Conservation (phyloP, 2,113 vertebrate species). For the Eurypyga helias region DNA sequence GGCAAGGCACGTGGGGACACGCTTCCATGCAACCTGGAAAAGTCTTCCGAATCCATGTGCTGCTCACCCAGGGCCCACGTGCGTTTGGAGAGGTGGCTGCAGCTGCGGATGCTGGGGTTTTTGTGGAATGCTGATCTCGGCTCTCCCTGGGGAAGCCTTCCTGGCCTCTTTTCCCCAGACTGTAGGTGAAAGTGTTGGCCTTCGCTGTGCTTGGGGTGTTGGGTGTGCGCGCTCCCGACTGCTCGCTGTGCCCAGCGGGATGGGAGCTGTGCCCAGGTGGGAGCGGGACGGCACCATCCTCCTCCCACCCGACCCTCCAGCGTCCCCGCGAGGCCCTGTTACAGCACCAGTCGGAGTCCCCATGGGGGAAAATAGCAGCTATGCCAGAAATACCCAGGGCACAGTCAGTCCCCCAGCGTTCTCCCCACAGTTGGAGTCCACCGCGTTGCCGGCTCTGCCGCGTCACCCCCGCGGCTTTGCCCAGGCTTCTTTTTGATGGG, state of each 20-base stretch:
- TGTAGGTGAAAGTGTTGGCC: neutral
- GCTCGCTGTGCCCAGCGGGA: no score
- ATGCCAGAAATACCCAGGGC: neutral
- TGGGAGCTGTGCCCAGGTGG: no score
- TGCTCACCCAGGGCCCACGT: rapidly evolving
- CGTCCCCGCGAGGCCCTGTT: neutral
- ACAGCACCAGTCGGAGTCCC: neutral
- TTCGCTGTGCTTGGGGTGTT: rapidly evolving
- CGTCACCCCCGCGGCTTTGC: rapidly evolving
- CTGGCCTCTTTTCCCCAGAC: neutral
- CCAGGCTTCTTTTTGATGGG: neutral
- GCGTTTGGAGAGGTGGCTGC: neutral
- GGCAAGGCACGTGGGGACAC: rapidly evolving
- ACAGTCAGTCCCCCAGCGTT: rapidly evolving
- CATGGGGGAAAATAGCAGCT: no score
- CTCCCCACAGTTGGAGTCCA: rapidly evolving
- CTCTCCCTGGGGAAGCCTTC: neutral
- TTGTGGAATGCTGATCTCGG: neutral
- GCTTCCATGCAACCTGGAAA: neutral
- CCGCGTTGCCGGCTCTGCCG: neutral
- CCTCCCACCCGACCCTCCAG: neutral
- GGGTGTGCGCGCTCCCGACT: neutral
- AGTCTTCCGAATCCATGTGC: rapidly evolving
- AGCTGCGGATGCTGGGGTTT: neutral
- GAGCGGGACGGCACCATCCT: neutral